Evolutionary conservation across 2,888 invertebrate species (phyloP).

Genomic region (Tortricodes alternella): DNA sequence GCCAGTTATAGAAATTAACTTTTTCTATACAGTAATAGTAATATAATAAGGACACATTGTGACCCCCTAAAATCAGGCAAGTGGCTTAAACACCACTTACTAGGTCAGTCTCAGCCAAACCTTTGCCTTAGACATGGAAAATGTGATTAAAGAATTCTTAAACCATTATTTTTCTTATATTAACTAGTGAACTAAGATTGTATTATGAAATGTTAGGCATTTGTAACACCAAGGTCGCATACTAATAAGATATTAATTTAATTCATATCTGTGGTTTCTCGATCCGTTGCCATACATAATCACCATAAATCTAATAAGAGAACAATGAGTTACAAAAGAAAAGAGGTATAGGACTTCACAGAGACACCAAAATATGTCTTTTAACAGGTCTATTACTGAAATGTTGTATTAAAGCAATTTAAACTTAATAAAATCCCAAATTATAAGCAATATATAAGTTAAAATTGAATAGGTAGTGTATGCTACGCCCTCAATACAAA

Average conservation of each 20-base stretch:
- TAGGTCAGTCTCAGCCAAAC: slow-evolving; percentile 18
- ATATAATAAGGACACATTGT: slow-evolving; percentile 17
- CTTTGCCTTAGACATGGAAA: slow-evolving; percentile 29
- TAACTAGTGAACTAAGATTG: slow-evolving; percentile 12
- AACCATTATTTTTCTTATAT: slow-evolving; percentile 20
- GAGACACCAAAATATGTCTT: too few relatives aligned
- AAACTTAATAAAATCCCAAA: too few relatives aligned
- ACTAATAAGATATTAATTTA: slow-evolving; percentile 35
- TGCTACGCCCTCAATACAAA: slow-evolving; percentile 11
- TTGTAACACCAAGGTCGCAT: slow-evolving; percentile 55
- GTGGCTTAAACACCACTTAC: slow-evolving; percentile 18
- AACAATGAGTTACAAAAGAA: too few relatives aligned
- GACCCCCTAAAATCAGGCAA: slow-evolving; percentile 16
- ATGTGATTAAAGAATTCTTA: slow-evolving; percentile 20
- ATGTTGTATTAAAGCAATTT: background rate
- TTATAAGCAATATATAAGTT: too few relatives aligned
- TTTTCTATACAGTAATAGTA: too few relatives aligned
- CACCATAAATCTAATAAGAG: background rate
- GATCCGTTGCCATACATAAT: background rate
- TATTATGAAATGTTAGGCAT: slow-evolving; percentile 45
- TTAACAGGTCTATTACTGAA: too few relatives aligned
- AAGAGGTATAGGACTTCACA: too few relatives aligned
- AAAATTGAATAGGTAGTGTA: background rate
- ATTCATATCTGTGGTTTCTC: background rate
- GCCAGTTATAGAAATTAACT: too few relatives aligned